Evolutionary conservation across 2,797 vertebrate genomes (phyloP).

Genomic region (Enteromius treurensis): DNA sequence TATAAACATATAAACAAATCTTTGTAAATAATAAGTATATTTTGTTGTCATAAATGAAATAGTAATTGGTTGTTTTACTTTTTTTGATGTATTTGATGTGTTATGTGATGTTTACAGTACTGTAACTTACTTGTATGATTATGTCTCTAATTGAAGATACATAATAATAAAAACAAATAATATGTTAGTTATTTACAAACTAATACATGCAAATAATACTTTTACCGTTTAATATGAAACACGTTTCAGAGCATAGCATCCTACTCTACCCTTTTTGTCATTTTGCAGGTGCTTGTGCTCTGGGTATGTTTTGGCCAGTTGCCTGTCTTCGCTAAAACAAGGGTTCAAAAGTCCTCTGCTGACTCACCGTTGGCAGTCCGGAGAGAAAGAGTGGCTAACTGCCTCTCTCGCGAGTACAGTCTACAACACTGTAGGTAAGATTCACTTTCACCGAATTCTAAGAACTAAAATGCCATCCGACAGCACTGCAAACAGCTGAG

Average conservation of each 20-base stretch:
- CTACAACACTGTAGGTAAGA: constrained; percentile 27
- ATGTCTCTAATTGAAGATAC: neutral
- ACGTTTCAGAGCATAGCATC: neutral
- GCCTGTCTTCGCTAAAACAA: constrained; percentile 13
- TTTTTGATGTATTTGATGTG: no score
- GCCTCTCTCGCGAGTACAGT: neutral
- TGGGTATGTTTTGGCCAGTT: constrained; percentile 37
- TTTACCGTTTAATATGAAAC: neutral
- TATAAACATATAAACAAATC: no score
- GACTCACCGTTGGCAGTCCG: constrained; percentile 8
- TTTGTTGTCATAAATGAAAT: neutral
- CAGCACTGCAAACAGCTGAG: neutral
- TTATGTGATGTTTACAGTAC: neutral
- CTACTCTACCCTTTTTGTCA: neutral
- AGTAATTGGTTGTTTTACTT: neutral
- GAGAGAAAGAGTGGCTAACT: neutral
- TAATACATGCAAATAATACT: neutral
- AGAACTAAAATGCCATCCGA: neutral
- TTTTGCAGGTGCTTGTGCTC: constrained; percentile 26
- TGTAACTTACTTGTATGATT: neutral
- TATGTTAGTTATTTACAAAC: neutral
- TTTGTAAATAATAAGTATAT: no score
- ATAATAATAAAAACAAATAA: neutral
- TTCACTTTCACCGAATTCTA: constrained; percentile 3
- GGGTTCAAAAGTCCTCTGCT: constrained; percentile 54